Conservation (phyloP, 2,888 invertebrate species). For the Diachrysia chrysitis region DNA sequence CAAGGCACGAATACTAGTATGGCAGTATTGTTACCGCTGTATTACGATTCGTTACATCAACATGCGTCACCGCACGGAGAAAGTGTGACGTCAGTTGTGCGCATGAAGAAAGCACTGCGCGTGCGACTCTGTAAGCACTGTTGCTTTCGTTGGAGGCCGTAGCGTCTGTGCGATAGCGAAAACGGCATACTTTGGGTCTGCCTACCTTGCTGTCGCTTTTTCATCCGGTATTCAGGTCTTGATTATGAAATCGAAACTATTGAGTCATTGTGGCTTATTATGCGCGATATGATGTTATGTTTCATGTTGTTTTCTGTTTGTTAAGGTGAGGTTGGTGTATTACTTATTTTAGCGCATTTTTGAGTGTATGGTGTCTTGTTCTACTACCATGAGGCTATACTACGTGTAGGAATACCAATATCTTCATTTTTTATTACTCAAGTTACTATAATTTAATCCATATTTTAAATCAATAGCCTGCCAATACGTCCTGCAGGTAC, state of each 20-base stretch:
- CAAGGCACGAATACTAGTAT: slow-evolving; percentile 45
- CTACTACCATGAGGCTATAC: neutral
- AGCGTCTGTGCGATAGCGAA: slow-evolving; percentile 86
- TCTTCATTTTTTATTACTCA: neutral
- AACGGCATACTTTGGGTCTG: slow-evolving; percentile 83
- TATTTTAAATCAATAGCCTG: neutral
- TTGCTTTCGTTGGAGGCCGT: slow-evolving; percentile 86
- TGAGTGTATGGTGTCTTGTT: neutral
- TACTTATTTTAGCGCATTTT: slow-evolving; percentile 14
- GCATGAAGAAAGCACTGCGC: slow-evolving; percentile 87
- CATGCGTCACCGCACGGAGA: slow-evolving; percentile 81
- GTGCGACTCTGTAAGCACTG: slow-evolving; percentile 79
- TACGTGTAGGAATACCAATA: neutral
- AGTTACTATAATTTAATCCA: slow-evolving; percentile 1
- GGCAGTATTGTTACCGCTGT: slow-evolving; percentile 67
- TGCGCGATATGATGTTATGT: slow-evolving; percentile 63
- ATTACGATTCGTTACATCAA: slow-evolving; percentile 81
- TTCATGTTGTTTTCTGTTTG: slow-evolving; percentile 53
- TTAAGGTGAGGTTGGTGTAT: slow-evolving; percentile 23
- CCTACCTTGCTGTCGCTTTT: slow-evolving; percentile 79
- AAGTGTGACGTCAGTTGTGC: slow-evolving; percentile 85
- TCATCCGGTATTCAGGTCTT: slow-evolving; percentile 84
- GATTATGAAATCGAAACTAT: slow-evolving; percentile 84
- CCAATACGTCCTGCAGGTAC: neutral
- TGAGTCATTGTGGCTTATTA: slow-evolving; percentile 76